These are phyloP conservation scores for Carcinoscorpius rotundicauda DNA, from an alignment of 1,140 invertebrate genomes.

Conservation along the genomic window DNA sequence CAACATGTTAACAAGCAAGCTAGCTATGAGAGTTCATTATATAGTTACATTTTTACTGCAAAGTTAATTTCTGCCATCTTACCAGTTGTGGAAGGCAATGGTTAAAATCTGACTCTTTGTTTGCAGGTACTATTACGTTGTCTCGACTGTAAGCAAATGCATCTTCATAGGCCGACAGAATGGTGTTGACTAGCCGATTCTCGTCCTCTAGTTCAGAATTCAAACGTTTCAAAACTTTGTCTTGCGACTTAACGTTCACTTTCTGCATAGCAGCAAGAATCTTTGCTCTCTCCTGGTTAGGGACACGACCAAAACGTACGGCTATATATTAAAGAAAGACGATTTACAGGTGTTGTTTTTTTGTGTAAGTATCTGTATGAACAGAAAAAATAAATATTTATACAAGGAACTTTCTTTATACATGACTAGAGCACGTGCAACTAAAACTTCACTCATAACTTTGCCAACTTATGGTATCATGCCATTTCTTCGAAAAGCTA, in stretches of 20 bases:
- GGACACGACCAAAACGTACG: constrained; percentile 94
- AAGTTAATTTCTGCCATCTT: constrained; percentile 3
- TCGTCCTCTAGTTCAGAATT: constrained; percentile 82
- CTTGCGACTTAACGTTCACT: constrained; percentile 72
- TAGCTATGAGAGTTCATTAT: too few relatives aligned
- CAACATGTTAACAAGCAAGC: too few relatives aligned
- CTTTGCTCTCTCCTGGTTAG: constrained; percentile 93
- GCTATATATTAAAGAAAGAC: constrained; percentile 46
- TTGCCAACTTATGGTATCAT: too few relatives aligned
- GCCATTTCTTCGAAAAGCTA: too few relatives aligned
- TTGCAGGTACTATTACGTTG: constrained; percentile 71
- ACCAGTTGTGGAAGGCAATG: constrained; percentile 44
- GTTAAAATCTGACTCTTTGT: constrained; percentile 73
- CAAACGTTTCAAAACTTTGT: constrained; percentile 50
- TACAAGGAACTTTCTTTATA: constrained; percentile 15
- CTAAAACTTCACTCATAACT: too few relatives aligned
- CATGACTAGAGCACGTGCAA: too few relatives aligned
- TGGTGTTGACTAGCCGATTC: constrained; percentile 61
- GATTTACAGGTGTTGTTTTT: too few relatives aligned
- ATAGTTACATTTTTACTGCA: too few relatives aligned
- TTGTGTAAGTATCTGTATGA: too few relatives aligned
- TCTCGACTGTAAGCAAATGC: constrained; percentile 89
- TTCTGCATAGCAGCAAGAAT: constrained; percentile 97
- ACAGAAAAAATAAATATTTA: too few relatives aligned
- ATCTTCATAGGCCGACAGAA: constrained; percentile 79